Evolutionary conservation across 2,113 vertebrate species (phyloP).

Genomic region (human (Homo sapiens)): DNA sequence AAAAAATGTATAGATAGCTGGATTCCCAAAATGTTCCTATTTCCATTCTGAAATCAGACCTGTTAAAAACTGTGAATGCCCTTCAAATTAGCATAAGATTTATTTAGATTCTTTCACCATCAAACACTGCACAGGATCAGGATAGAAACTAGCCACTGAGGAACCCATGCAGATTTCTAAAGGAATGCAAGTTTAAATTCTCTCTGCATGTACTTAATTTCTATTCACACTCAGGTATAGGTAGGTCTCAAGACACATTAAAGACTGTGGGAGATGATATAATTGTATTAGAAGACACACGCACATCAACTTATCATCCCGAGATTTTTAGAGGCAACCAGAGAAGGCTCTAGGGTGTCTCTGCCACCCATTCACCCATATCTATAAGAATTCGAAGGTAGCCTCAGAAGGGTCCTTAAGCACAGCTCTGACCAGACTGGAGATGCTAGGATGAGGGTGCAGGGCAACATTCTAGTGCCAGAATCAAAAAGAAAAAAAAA

Average conservation of each 20-base stretch:
- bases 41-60: slow-evolving; percentile 18
- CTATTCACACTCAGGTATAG: not conserved
- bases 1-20: slow-evolving; percentile 24
- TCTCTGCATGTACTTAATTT: slow-evolving; percentile 33
- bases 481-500: not conserved
- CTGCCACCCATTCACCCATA: not conserved
- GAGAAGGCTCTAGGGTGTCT: not conserved
- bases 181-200: slow-evolving; percentile 48
- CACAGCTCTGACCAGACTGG: not conserved
- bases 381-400: not conserved
- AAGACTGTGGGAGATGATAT: not conserved
- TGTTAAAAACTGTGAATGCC: slow-evolving; percentile 19
- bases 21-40: slow-evolving; percentile 10
- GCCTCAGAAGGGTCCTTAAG: not conserved
- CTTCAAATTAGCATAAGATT: slow-evolving; percentile 32
- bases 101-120: slow-evolving; percentile 36
- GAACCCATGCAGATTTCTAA: slow-evolving; percentile 30
- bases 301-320: not conserved
- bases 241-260: not conserved
- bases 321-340: slow-evolving; percentile 34
- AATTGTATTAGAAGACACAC: not conserved
- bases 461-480: not conserved
- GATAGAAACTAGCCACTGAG: not conserved
- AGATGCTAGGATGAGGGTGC: not conserved
- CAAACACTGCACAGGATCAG: slow-evolving; percentile 26